Evolutionary conservation across 2,113 vertebrate genomes (phyloP).

Genomic region (human): GRCh38 chr18:48515001-48515500

Average conservation of each 20-base stretch:
- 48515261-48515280: not conserved
- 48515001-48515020: not conserved
- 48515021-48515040: not conserved
- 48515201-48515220: not conserved
- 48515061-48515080: not conserved
- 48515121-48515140: conserved; percentile 43
- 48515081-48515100: conserved; percentile 49
- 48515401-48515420: accelerated
- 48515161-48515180: not conserved
- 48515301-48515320: not conserved
- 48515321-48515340: accelerated
- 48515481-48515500: not conserved
- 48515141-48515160: conserved; percentile 53
- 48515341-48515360: accelerated
- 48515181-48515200: not conserved
- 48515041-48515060: conserved; percentile 47
- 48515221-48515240: not conserved
- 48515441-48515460: accelerated
- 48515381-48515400: not conserved
- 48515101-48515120: conserved; percentile 50
- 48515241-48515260: not conserved
- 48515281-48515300: not conserved
- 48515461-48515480: accelerated
- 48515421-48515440: not conserved
- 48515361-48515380: accelerated